These are phyloP conservation scores for Patella vulgata DNA, from an alignment of 1,140 invertebrate genomes.

Conservation along the genomic window DNA sequence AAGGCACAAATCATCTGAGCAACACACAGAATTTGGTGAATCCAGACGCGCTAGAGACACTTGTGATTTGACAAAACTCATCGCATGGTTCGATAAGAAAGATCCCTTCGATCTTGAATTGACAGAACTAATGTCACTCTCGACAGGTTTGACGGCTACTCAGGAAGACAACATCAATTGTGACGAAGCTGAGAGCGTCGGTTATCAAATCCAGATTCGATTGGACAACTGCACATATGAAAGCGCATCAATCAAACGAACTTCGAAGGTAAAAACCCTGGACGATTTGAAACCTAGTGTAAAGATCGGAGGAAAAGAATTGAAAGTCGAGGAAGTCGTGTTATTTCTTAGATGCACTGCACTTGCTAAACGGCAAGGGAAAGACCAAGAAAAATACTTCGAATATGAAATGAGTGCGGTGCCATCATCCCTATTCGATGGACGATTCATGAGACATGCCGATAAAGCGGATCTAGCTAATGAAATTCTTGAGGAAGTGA, in stretches of 20 bases:
- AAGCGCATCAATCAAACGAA: too few relatives aligned
- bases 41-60: conserved; percentile 2
- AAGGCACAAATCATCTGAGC: conserved; percentile 9
- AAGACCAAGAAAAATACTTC: too few relatives aligned
- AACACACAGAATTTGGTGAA: conserved; percentile 10
- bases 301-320: conserved; percentile 2
- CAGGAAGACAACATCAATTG: conserved; percentile 4
- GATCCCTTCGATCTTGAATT: conserved; percentile 6
- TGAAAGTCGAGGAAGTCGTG: not conserved
- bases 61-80: not conserved
- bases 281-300: conserved; percentile 14
- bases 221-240: too few relatives aligned
- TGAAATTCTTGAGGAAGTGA: conserved; percentile 8
- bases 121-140: not conserved
- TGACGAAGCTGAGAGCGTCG: conserved; percentile 7
- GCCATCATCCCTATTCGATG: conserved; percentile 23
- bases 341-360: too few relatives aligned
- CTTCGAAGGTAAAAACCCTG: too few relatives aligned
- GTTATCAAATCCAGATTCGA: not conserved
- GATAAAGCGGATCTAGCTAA: conserved; percentile 7
- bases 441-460: conserved; percentile 9
- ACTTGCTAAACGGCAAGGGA: too few relatives aligned
- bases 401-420: conserved; percentile 7
- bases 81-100: not conserved
- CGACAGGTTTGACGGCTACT: conserved; percentile 2